A percentile compares a stretch with the other conserved stretches of the same genome.
phyloP scores from a whole-genome alignment of 53 echinoderm and acorn worm genomes.

The Henricia sp. region DNA sequence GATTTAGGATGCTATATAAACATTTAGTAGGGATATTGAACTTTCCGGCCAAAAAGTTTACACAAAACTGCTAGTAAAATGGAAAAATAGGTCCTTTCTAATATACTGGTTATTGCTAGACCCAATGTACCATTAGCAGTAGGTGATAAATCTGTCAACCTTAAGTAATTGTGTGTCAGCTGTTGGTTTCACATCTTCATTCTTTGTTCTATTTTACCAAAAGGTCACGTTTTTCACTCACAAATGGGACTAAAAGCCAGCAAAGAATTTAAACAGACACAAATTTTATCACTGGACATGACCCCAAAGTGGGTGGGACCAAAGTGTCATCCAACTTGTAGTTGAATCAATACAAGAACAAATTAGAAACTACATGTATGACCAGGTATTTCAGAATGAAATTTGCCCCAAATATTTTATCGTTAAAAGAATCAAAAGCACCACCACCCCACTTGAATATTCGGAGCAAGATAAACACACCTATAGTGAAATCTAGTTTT shows the following conservation, averaged over 20 bases:
- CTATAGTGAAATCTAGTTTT: too few species aligned
- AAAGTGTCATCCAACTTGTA: too few species aligned
- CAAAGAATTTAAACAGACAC: slow-evolving; percentile 16
- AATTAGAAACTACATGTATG: too few species aligned
- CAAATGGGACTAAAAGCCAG: background rate
- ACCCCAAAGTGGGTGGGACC: background rate
- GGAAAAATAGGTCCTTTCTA: too few species aligned
- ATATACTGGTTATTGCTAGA: background rate
- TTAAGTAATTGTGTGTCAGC: slow-evolving; percentile 32
- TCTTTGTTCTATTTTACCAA: slow-evolving; percentile 18
- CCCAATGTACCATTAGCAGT: slow-evolving; percentile 29
- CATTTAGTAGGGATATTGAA: slow-evolving; percentile 3
- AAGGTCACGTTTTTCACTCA: background rate
- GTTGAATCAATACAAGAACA: too few species aligned
- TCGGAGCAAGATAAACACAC: too few species aligned
- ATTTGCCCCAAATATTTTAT: too few species aligned
- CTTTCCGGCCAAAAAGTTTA: slow-evolving; percentile 17
- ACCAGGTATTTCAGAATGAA: too few species aligned
- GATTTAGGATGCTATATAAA: background rate
- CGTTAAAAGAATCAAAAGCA: too few species aligned
- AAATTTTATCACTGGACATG: background rate
- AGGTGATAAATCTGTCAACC: slow-evolving; percentile 39
- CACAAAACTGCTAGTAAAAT: background rate
- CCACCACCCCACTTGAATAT: too few species aligned
- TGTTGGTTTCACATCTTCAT: slow-evolving; percentile 40